These are phyloP conservation scores for Allolobophora icterica DNA, from an alignment of 2,888 invertebrate species.

Conservation along the genomic window DNA sequence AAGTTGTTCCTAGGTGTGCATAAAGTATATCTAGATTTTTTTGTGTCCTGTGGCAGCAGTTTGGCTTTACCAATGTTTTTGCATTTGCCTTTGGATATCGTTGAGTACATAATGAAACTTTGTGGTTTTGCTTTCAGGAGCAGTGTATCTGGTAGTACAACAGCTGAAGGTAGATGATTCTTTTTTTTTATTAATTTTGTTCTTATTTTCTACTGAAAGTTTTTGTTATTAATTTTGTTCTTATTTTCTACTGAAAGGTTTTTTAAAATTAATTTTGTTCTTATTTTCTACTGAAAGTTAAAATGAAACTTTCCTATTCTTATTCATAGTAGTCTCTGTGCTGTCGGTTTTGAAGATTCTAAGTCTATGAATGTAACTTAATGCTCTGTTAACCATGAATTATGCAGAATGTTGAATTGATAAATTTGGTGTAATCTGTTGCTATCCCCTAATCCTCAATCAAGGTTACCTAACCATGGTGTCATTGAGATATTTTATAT, in stretches of 20 bases:
- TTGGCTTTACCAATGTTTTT: not conserved
- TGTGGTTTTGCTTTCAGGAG: not conserved
- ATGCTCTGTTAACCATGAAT: not conserved
- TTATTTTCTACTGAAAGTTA: not conserved
- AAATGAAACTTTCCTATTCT: not conserved
- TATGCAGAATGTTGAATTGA: not conserved
- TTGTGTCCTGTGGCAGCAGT: not conserved
- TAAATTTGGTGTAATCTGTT: not conserved
- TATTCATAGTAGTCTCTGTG: not conserved
- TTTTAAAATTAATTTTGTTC: not conserved
- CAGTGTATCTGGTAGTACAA: not conserved
- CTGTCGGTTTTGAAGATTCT: too few species aligned
- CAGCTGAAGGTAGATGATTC: constrained; percentile 18
- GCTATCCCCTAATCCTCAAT: not conserved
- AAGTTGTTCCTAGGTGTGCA: too few species aligned
- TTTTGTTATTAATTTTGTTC: not conserved
- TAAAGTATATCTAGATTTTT: too few species aligned
- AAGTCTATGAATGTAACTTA: not conserved
- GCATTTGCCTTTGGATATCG: not conserved
- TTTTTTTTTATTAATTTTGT: not conserved
- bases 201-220: not conserved
- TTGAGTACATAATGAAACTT: not conserved
- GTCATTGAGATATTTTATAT: not conserved
- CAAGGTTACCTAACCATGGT: too few species aligned
- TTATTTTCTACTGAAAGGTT: not conserved